These are phyloP conservation scores for Thoracochromis brauschi DNA, from an alignment of 2,113 vertebrate genomes.

Conservation along the genomic window DNA sequence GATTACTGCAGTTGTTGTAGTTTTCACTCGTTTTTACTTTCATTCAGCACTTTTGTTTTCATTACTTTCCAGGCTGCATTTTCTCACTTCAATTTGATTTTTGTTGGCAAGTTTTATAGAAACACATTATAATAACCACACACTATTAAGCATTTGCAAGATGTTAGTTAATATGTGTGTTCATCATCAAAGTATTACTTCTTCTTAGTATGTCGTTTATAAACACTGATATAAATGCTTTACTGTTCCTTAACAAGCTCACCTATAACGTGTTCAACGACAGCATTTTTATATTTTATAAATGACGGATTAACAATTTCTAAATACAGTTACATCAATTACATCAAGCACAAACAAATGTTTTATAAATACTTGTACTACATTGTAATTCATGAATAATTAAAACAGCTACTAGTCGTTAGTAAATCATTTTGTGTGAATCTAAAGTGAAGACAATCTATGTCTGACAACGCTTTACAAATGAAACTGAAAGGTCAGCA, in stretches of 20 bases:
- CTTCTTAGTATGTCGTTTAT: background rate
- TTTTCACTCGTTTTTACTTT: background rate
- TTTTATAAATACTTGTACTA: background rate
- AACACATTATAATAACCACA: background rate
- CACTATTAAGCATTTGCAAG: background rate
- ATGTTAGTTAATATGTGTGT: background rate
- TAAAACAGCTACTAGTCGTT: background rate
- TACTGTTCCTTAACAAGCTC: background rate
- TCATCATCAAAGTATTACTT: rapidly evolving
- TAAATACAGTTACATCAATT: background rate
- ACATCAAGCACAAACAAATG: background rate
- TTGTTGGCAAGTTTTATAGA: background rate
- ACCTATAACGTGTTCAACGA: background rate
- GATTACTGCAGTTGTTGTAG: background rate
- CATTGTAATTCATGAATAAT: background rate
- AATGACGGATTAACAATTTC: background rate
- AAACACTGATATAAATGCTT: background rate
- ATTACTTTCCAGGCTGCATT: background rate
- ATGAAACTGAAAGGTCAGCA: background rate
- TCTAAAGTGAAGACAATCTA: background rate
- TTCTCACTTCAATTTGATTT: background rate
- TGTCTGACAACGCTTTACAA: background rate
- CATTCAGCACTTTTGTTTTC: background rate
- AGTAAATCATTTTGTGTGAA: background rate
- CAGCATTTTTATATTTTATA: background rate